These are phyloP conservation scores for Clinocottus analis DNA, from an alignment of 2,113 vertebrate genomes.

Conservation along the genomic window DNA sequence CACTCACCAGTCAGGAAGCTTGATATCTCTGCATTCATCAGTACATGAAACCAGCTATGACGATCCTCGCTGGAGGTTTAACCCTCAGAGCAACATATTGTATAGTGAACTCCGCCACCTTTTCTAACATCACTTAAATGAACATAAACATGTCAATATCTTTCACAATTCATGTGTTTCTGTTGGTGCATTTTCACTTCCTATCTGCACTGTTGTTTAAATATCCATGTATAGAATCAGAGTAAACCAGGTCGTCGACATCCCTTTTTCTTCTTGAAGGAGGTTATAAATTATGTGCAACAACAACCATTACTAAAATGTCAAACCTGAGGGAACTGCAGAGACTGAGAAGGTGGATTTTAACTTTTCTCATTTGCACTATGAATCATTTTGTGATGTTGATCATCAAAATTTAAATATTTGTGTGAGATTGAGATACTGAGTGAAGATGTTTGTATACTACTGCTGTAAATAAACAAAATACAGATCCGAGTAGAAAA, in stretches of 20 bases:
- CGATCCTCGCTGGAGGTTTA: neutral
- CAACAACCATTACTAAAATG: neutral
- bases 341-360: neutral
- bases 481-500: neutral
- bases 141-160: neutral
- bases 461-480: constrained; percentile 33
- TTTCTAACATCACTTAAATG: neutral
- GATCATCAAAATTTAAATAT: neutral
- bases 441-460: constrained; percentile 29
- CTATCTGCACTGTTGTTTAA: neutral
- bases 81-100: neutral
- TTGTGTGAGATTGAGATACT: neutral
- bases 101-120: neutral
- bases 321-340: neutral
- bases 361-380: neutral
- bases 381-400: neutral
- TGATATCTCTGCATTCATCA: neutral
- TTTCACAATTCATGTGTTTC: neutral
- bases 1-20: constrained; percentile 10
- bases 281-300: neutral
- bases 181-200: neutral
- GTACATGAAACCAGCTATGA: neutral
- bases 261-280: neutral
- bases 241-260: neutral
- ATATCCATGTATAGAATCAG: neutral